phyloP scores from a whole-genome alignment of 2,888 invertebrate species.

The Carabus problematicus region DNA sequence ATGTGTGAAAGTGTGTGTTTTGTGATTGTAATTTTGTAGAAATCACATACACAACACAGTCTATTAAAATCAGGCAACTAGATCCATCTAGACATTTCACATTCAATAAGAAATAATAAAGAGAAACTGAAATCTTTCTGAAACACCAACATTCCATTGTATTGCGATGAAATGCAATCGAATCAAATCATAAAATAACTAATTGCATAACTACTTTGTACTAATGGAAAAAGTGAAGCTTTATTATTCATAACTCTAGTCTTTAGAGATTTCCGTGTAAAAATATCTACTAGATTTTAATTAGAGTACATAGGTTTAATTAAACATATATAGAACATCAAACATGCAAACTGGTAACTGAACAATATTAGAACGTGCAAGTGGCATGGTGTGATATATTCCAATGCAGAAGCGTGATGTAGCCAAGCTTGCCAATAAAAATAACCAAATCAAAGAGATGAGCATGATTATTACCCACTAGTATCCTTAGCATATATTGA shows the following conservation, averaged over 20 bases:
- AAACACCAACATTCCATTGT: constrained; percentile 57
- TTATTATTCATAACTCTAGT: too few species aligned
- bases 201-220: too few species aligned
- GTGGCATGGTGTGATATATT: constrained; percentile 12
- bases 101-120: constrained; percentile 42
- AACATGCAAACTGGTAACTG: constrained; percentile 40
- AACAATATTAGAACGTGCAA: constrained; percentile 31
- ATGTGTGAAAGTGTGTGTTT: constrained; percentile 19
- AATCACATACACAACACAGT: constrained; percentile 43
- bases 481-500: constrained; percentile 20
- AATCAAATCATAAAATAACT: constrained; percentile 63
- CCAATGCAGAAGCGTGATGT: constrained; percentile 37
- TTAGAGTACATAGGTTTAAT: neutral
- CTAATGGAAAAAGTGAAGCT: too few species aligned
- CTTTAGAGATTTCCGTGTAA: too few species aligned
- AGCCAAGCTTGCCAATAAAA: constrained; percentile 39
- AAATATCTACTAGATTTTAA: too few species aligned
- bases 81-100: constrained; percentile 43
- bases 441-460: constrained; percentile 31
- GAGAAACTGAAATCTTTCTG: constrained; percentile 45
- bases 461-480: constrained; percentile 31
- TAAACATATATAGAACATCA: constrained; percentile 4
- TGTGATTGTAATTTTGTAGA: constrained; percentile 30
- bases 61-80: constrained; percentile 41
- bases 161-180: constrained; percentile 58